Evolutionary conservation across 2,888 invertebrate genomes (phyloP), one percentile per base, ranked within the genome.

Genomic region (Melinaea menophilus): DNA sequence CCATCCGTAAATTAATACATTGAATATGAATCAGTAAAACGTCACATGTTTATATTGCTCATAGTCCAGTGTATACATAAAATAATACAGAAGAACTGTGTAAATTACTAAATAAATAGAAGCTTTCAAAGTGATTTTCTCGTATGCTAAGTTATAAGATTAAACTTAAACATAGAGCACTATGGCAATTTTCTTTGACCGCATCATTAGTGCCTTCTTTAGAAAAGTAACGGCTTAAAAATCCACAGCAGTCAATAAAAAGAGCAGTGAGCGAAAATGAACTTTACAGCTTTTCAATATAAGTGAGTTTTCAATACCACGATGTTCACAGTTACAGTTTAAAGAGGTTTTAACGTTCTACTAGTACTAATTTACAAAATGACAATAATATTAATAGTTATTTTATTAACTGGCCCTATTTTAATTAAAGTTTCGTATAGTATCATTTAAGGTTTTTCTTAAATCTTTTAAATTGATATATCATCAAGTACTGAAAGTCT

Each of bases 281-380:
- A 37, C 63, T 57, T 51, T 63, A 45, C 22, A 0, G 0, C 1
- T 1, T 4, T 1, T 5, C 5, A 3, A 54, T 56, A 54, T 11
- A 45, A 46, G 51, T 13, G 35, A 54, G 31, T 56, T 60, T 55
- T 3, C n/a, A 31, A 11, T 12, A 22, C 5, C 22, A 0, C 5
- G 3, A 12, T 1, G 47, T 37, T 54, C 59, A 22, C 22, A 22
- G 22, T 22, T 22, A 22, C 22, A n/a, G 7, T 45, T 62, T 41
- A 57, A 62, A 59, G 58, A 45, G 59, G 58, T 59, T 65, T 62
- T 65, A 62, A 62, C 59, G 59, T 54, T 35, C 46, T 54, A 55
- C 47, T 47, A 62, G 56, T 0, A 1, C 0, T 22, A 59, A 62
- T 62, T 65, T 64, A 59, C 58, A 65, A n/a, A 56, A 56, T 45